Conservation (phyloP, 2,888 invertebrate genomes). For the Mycalesis mineus region DNA sequence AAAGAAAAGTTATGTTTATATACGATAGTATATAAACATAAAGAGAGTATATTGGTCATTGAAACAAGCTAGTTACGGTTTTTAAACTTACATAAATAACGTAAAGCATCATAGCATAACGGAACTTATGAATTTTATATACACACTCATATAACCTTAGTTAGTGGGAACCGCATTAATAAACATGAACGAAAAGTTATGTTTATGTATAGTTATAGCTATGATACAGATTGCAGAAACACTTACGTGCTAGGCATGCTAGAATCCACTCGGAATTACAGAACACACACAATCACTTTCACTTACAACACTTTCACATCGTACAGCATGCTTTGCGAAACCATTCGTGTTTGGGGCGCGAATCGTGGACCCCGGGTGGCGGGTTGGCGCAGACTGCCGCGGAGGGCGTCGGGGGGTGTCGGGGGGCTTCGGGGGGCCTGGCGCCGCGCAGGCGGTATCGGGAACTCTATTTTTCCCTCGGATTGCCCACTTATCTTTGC, state of each 20-base stretch:
- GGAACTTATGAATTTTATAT: background rate
- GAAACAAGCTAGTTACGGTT: too few relatives aligned
- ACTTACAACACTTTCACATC: slow-evolving; percentile 27
- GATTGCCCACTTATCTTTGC: slow-evolving; percentile 44
- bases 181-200: slow-evolving; percentile 7
- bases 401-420: slow-evolving; percentile 25
- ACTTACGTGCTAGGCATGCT: slow-evolving; percentile 33
- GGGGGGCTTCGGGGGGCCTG: too few relatives aligned
- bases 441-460: slow-evolving; percentile 37
- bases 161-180: background rate
- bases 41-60: too few relatives aligned
- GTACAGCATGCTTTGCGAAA: slow-evolving; percentile 24
- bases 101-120: too few relatives aligned
- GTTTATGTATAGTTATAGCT: background rate
- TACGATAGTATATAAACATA: too few relatives aligned
- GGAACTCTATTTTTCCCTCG: slow-evolving; percentile 42
- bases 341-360: slow-evolving; percentile 15
- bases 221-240: background rate
- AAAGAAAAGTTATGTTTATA: too few relatives aligned
- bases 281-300: slow-evolving; percentile 28
- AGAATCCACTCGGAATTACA: slow-evolving; percentile 23
- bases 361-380: slow-evolving; percentile 25
- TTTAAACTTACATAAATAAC: too few relatives aligned
- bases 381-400: slow-evolving; percentile 33
- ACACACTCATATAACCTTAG: background rate